Base-by-base conservation (phyloP, 2,113 vertebrate species). In the Corythornis vintsioides region DNA sequence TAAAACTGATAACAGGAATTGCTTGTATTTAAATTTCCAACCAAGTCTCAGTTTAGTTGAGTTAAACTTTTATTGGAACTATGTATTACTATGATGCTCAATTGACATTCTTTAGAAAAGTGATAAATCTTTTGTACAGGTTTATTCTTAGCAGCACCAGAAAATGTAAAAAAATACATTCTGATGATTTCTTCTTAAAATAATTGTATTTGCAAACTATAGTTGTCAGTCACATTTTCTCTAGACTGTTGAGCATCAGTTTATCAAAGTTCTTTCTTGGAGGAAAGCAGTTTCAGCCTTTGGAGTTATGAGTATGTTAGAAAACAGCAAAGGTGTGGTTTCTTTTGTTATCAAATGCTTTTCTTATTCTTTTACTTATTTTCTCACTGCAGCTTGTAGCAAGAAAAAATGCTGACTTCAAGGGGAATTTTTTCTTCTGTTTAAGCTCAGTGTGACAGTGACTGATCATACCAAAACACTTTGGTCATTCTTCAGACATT, bases 1-100 rank as follows among this genome's bases (percentile, higher is more conserved):
- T 98, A 97, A 98, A 98, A 96, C 81, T 38, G 69, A 94, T 96
- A 97, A 96, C 76, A 97, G 93, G 93, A 96, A 97, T 97, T 48
- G 14, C 88, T 97, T 97, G 88, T 95, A 92, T 95, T 97, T 96
- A 96, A 93, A 97, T 97, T 94, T 97, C 94, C 90, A 88, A 92
- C 90, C 56, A 72, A 67, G 65, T 93, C 83, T 95, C 66, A 60
- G 93, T 96, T 96, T 92, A 96, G 88, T 86, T 11, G 15, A 97
- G 95, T 95, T 97, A 95, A 95, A 96, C 71, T 98, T 96, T 97
- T 93, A 96, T 97, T 97, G 86, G 92, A 97, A 97, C 73, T 95
- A 96, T 96, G 85, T 93, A 95, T 97, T 97, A 94, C 66, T 95
- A 88, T 95, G 92, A 95, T 93, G 92, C 79, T 96, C 96, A 97